phyloP scores from a whole-genome alignment of 2,113 vertebrate genomes.

The Zingel zingel region DNA sequence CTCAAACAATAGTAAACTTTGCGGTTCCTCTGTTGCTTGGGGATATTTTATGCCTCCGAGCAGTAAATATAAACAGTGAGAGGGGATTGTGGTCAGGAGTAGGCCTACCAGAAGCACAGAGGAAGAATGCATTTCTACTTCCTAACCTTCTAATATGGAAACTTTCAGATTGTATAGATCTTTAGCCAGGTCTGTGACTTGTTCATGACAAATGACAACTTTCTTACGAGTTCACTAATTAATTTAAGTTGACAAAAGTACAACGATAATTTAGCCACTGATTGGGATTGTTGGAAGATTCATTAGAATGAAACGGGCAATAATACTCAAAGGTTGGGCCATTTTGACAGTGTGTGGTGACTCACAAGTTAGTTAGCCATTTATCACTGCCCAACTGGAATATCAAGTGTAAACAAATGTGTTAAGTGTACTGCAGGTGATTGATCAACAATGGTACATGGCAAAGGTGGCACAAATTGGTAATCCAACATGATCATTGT shows the following conservation, averaged over 20 bases:
- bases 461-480: background rate
- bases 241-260: background rate
- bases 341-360: background rate
- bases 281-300: background rate
- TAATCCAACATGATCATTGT: background rate
- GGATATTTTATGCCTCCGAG: conserved; percentile 18
- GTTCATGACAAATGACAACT: background rate
- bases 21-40: conserved; percentile 10
- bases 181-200: background rate
- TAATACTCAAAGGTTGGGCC: background rate
- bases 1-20: conserved; percentile 10
- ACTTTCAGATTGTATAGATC: background rate
- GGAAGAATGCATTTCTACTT: background rate
- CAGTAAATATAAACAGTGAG: conserved; percentile 8
- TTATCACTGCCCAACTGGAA: background rate
- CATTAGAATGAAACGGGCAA: background rate
- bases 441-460: background rate
- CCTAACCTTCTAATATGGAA: background rate
- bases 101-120: background rate
- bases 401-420: background rate
- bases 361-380: background rate
- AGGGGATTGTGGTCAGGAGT: background rate
- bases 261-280: background rate
- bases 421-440: background rate
- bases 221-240: background rate